Percentiles rank a stretch among this genome's conserved stretches.
These are phyloP conservation scores for Diceros bicornis DNA, from an alignment of 2,797 vertebrate species.

Conservation along the genomic window DNA sequence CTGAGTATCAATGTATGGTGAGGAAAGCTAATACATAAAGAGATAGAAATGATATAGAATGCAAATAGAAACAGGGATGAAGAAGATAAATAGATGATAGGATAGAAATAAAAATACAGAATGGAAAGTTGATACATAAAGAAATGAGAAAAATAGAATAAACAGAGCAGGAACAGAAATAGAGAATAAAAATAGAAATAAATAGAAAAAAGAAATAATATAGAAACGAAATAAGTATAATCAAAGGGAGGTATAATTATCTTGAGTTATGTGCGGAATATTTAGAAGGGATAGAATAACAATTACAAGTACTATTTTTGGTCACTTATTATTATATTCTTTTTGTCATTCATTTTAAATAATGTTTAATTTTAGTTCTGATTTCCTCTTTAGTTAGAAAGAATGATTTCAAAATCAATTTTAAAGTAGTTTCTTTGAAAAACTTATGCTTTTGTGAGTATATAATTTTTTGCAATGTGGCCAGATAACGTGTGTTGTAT, in stretches of 20 bases:
- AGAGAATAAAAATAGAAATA: constrained; percentile 16
- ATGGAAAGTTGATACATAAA: neutral
- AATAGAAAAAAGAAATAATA: neutral
- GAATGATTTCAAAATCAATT: neutral
- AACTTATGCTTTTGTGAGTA: neutral
- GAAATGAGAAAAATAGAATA: neutral
- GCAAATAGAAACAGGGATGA: neutral
- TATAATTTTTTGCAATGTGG: neutral
- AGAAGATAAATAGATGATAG: neutral
- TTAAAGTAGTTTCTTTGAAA: constrained; percentile 9
- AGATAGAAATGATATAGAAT: neutral
- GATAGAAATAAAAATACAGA: neutral
- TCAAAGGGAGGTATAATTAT: neutral
- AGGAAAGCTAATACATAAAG: neutral
- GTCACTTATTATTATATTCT: neutral
- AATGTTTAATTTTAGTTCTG: constrained; percentile 24
- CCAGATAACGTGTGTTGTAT: neutral
- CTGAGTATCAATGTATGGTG: neutral
- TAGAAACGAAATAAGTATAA: neutral
- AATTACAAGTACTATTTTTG: constrained; percentile 24
- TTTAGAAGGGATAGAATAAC: neutral
- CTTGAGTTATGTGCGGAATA: neutral
- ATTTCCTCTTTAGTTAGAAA: constrained; percentile 28
- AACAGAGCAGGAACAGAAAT: neutral
- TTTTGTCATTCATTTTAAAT: constrained; percentile 7